These are phyloP conservation scores for Bothrops jararaca DNA, from an alignment of 2,113 vertebrate species.

Conservation along the genomic window DNA sequence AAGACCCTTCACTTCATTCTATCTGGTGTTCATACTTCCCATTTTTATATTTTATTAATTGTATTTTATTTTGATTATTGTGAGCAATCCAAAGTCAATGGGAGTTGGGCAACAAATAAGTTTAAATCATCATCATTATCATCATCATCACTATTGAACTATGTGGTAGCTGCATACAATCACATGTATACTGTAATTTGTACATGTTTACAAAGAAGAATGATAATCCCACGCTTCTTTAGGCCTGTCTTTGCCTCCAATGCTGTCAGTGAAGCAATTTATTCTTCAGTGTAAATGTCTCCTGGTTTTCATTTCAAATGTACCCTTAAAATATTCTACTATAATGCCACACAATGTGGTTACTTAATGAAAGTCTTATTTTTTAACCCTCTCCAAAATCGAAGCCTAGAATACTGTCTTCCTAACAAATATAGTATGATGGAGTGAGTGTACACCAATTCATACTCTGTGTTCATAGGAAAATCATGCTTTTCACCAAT, in stretches of 20 bases:
- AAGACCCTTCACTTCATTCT: neutral
- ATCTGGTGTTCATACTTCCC: neutral
- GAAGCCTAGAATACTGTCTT: neutral
- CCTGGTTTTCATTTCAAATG: neutral
- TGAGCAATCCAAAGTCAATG: neutral
- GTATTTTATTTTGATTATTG: neutral
- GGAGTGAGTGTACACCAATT: neutral
- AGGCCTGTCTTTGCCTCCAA: neutral
- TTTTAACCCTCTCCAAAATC: neutral
- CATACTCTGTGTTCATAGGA: neutral
- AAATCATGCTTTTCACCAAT: neutral
- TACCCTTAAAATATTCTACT: neutral
- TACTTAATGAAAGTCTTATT: neutral
- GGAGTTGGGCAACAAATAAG: neutral
- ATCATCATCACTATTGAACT: neutral
- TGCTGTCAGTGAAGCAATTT: neutral
- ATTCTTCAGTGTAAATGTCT: neutral
- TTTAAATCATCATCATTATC: neutral
- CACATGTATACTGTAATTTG: neutral
- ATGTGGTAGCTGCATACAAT: neutral
- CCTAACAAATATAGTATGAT: neutral
- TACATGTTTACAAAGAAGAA: neutral
- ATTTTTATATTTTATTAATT: neutral
- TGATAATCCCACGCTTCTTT: neutral
- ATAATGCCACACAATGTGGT: neutral